phyloP scores from a whole-genome alignment of 2,888 invertebrate genomes.

The Lissonota sp. region DNA sequence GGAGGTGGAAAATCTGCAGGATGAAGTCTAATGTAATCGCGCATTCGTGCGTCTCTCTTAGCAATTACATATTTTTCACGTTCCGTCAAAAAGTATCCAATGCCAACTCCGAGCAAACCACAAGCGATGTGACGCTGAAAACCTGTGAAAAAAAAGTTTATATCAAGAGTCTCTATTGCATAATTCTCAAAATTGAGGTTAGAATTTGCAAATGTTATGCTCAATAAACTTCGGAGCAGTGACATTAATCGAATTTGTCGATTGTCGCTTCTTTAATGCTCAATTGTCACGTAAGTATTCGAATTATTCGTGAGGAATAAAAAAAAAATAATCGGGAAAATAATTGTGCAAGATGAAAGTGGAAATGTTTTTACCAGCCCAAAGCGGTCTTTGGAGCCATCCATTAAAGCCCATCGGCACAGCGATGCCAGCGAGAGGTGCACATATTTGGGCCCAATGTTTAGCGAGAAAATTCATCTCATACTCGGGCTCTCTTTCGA shows the following conservation, averaged over 20 bases:
- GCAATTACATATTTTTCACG: conserved; percentile 31
- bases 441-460: conserved; percentile 61
- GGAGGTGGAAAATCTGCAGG: conserved; percentile 80
- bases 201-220: not conserved
- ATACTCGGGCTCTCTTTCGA: conserved; percentile 69
- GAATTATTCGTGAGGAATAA: not conserved
- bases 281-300: not conserved
- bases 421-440: conserved; percentile 25
- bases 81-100: conserved; percentile 48
- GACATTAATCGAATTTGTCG: not conserved
- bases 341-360: conserved; percentile 44
- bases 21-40: conserved; percentile 78
- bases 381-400: conserved; percentile 62
- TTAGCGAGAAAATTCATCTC: conserved; percentile 66
- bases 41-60: conserved; percentile 71
- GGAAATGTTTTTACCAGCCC: conserved; percentile 66
- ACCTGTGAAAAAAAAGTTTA: conserved; percentile 63
- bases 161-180: not conserved
- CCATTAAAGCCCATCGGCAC: conserved; percentile 58
- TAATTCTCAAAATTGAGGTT: not conserved
- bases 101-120: conserved; percentile 38
- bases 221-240: not conserved
- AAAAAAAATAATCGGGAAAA: conserved; percentile 14
- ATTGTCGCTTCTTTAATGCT: not conserved
- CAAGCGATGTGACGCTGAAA: conserved; percentile 61